Evolutionary conservation across 2,797 vertebrate genomes (phyloP).

Genomic region (Gallinago nigripennis): DNA sequence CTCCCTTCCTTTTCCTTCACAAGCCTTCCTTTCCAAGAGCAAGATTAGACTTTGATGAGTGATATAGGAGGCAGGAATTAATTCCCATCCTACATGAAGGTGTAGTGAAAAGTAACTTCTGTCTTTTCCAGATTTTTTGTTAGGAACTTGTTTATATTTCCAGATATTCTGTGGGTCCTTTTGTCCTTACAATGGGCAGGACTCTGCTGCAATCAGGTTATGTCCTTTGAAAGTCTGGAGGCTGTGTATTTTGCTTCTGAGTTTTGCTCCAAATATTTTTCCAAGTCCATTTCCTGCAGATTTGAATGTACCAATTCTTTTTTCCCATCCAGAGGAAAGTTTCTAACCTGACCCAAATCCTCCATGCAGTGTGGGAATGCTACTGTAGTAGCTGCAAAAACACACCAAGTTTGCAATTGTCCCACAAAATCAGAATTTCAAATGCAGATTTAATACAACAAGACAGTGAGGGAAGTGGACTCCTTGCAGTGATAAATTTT

Average conservation of each 20-base stretch:
- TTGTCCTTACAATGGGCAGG: background rate
- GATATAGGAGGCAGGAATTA: background rate
- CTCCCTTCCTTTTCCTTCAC: background rate
- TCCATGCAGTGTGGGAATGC: background rate
- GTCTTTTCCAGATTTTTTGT: background rate
- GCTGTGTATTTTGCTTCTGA: background rate
- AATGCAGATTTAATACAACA: background rate
- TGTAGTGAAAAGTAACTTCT: background rate
- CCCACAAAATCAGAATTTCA: background rate
- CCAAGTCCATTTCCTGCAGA: background rate
- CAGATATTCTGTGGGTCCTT: background rate
- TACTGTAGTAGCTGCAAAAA: background rate
- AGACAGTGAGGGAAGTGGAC: background rate
- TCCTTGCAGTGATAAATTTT: background rate
- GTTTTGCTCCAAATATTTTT: background rate
- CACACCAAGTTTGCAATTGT: background rate
- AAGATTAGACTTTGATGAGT: background rate
- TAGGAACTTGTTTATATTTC: background rate
- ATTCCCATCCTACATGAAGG: background rate
- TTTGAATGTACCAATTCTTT: background rate
- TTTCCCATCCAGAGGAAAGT: background rate
- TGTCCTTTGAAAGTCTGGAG: background rate
- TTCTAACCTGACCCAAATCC: background rate
- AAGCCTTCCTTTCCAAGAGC: background rate
- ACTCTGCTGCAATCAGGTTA: background rate